These are phyloP conservation scores for Zosterops pallidus DNA, from an alignment of 2,113 vertebrate genomes.

Conservation along the genomic window DNA sequence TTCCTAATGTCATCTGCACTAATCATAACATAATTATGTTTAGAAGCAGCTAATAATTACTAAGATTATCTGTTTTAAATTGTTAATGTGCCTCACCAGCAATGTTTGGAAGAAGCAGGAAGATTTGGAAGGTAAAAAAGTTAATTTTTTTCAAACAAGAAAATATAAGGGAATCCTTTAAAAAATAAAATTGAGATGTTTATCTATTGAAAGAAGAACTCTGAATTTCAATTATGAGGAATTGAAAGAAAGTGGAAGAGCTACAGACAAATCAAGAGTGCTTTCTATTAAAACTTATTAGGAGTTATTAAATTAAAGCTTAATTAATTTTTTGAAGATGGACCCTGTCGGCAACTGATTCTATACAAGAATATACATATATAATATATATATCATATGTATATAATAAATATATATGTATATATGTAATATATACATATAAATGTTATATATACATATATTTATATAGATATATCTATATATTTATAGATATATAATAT, in stretches of 20 bases:
- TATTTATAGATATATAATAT: no score
- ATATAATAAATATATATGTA: no score
- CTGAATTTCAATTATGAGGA: neutral
- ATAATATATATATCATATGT: no score
- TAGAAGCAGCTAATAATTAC: neutral
- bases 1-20: neutral
- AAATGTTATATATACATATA: no score
- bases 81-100: neutral
- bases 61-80: neutral
- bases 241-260: neutral
- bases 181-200: neutral
- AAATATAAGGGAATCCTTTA: neutral
- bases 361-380: neutral
- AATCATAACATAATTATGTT: neutral
- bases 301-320: neutral
- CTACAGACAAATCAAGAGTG: neutral
- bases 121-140: neutral
- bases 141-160: neutral
- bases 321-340: neutral
- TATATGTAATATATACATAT: no score
- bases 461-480: no score
- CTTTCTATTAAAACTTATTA: neutral
- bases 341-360: neutral
- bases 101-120: neutral
- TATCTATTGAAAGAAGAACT: neutral